These are phyloP conservation scores for Drepanosiphum platanoidis DNA, from an alignment of 2,888 invertebrate species.

Conservation along the genomic window DNA sequence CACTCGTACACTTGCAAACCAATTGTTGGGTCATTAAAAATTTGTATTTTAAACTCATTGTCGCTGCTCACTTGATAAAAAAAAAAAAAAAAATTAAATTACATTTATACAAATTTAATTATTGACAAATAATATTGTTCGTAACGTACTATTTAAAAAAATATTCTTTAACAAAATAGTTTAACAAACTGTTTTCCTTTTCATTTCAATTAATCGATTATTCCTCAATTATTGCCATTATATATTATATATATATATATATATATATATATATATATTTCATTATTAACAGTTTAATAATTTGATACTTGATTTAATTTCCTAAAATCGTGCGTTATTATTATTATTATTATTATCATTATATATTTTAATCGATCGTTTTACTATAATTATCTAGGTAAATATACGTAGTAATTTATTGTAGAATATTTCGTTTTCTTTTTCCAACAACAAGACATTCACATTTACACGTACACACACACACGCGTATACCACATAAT, in stretches of 20 bases:
- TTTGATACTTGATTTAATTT: slow-evolving; percentile 26
- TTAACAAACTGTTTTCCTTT: slow-evolving; percentile 12
- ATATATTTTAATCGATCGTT: slow-evolving; percentile 16
- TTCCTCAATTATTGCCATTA: slow-evolving; percentile 20
- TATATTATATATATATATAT: too few species aligned
- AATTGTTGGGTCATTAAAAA: slow-evolving; percentile 4
- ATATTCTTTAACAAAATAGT: slow-evolving; percentile 28
- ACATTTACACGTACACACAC: slow-evolving; percentile 1
- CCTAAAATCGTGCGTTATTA: neutral
- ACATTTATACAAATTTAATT: slow-evolving; percentile 19
- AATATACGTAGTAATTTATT: slow-evolving; percentile 18
- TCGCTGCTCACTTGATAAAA: slow-evolving; percentile 47
- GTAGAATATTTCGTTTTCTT: neutral
- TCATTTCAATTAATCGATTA: slow-evolving; percentile 10
- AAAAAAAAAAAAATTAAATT: slow-evolving; percentile 45
- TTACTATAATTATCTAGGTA: neutral
- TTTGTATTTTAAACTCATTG: slow-evolving; percentile 18
- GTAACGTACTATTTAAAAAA: slow-evolving; percentile 22
- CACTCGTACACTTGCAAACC: slow-evolving; percentile 11
- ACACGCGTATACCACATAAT: neutral
- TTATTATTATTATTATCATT: slow-evolving; percentile 28
- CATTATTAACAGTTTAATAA: slow-evolving; percentile 10
- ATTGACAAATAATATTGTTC: slow-evolving; percentile 12
- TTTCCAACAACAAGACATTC: slow-evolving; percentile 39
- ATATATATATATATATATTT: too few species aligned